These are phyloP conservation scores for Augochlora pura DNA, from an alignment of 1,140 invertebrate genomes.

Conservation along the genomic window DNA sequence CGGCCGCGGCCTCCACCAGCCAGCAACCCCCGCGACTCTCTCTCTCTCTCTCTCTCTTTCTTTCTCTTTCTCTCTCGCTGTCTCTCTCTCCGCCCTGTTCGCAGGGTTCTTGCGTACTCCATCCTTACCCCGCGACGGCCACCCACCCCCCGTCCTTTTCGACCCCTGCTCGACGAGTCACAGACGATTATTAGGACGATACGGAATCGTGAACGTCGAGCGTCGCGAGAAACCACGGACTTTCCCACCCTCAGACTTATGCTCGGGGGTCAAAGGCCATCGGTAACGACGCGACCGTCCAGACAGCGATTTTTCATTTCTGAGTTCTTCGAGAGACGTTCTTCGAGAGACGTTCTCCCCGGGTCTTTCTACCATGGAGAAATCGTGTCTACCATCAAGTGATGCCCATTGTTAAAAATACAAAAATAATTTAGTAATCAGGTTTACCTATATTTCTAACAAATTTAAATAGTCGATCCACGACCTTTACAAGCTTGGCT, in stretches of 20 bases:
- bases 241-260: neutral
- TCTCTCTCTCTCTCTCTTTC: slow-evolving; percentile 19
- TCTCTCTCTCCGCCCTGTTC: slow-evolving; percentile 18
- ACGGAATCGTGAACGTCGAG: slow-evolving; percentile 37
- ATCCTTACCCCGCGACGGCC: neutral
- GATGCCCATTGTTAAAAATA: too few species aligned
- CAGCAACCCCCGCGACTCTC: slow-evolving; percentile 54
- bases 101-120: neutral
- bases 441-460: too few species aligned
- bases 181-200: slow-evolving; percentile 68
- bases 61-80: slow-evolving; percentile 30
- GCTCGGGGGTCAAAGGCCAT: slow-evolving; percentile 58
- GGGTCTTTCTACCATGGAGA: too few species aligned
- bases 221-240: slow-evolving; percentile 2
- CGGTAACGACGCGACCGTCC: neutral
- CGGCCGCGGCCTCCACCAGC: slow-evolving; percentile 71
- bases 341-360: too few species aligned
- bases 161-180: slow-evolving; percentile 14
- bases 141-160: slow-evolving; percentile 25
- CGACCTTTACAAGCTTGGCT: too few species aligned
- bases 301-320: too few species aligned
- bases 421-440: too few species aligned
- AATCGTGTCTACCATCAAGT: too few species aligned
- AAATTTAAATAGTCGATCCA: too few species aligned
- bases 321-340: too few species aligned